Evolutionary conservation across 2,113 vertebrate genomes (phyloP).

Genomic region (Halcyon malimbica): DNA sequence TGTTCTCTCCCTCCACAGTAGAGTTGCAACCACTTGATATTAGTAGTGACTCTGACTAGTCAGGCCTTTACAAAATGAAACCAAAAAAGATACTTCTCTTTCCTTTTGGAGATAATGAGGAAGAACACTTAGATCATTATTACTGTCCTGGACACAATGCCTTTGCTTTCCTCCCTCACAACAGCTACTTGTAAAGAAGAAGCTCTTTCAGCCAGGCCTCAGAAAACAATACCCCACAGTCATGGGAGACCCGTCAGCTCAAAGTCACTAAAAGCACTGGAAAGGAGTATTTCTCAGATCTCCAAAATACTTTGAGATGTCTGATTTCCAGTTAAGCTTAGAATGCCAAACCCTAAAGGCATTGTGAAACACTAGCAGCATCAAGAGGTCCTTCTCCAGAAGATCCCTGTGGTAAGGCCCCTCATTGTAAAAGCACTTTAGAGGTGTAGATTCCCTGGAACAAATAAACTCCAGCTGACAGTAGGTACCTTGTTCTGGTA

Average conservation of each 20-base stretch:
- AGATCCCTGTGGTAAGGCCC: not conserved
- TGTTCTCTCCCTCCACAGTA: not conserved
- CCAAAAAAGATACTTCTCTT: not conserved
- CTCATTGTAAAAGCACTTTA: not conserved
- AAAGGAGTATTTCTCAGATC: not conserved
- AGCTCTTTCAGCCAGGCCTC: not conserved
- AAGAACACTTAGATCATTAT: not conserved
- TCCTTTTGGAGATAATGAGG: constrained; percentile 5
- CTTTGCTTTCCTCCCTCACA: constrained; percentile 18
- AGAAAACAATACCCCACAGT: not conserved
- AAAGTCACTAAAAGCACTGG: not conserved
- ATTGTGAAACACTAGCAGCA: not conserved
- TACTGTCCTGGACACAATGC: not conserved
- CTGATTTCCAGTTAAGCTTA: not conserved
- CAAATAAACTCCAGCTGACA: not conserved
- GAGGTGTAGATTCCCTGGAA: not conserved
- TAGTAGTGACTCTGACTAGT: not conserved
- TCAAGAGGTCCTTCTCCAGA: not conserved
- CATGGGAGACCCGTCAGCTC: not conserved
- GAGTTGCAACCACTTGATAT: not conserved
- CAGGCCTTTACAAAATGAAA: not conserved
- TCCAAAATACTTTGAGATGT: not conserved
- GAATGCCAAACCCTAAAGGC: not conserved
- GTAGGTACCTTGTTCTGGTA: not conserved
- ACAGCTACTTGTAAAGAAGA: not conserved